phyloP scores from a whole-genome alignment of 1,140 invertebrate species.

The Cyclargus thomasi region DNA sequence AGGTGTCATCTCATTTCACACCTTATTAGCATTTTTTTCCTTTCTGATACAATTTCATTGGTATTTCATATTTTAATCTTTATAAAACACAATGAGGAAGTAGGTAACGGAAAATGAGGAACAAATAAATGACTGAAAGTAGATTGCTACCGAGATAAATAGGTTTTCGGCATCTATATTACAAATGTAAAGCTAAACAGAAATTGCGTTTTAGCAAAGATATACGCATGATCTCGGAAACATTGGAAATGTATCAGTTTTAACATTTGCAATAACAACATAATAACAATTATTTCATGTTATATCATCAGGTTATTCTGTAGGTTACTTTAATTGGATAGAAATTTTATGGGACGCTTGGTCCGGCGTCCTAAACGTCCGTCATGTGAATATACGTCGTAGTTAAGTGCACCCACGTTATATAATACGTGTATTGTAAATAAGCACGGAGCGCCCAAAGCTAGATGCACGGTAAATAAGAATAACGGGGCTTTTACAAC shows the following conservation, averaged over 20 bases:
- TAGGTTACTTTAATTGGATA: too few relatives aligned
- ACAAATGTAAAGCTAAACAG: neutral
- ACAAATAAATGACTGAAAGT: slow-evolving; percentile 6
- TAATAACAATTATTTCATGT: neutral
- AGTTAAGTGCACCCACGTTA: slow-evolving; percentile 22
- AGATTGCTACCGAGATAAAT: neutral
- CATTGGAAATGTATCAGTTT: too few relatives aligned
- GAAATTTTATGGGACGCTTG: too few relatives aligned
- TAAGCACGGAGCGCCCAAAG: slow-evolving; percentile 53
- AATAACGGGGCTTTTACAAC: slow-evolving; percentile 70
- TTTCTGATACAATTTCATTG: slow-evolving; percentile 12
- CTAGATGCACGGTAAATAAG: slow-evolving; percentile 71
- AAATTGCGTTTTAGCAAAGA: too few relatives aligned
- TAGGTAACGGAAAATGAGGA: slow-evolving; percentile 4
- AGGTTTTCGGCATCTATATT: neutral
- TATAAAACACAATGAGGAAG: neutral
- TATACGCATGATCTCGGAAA: too few relatives aligned
- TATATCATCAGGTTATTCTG: too few relatives aligned
- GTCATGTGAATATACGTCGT: slow-evolving; percentile 21
- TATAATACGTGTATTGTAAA: slow-evolving; percentile 39
- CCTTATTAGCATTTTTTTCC: slow-evolving; percentile 17
- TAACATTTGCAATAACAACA: neutral
- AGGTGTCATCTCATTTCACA: slow-evolving; percentile 22
- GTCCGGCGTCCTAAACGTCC: neutral
- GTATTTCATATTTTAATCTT: slow-evolving; percentile 10